Conservation (phyloP, 2,113 vertebrate species). For the Chaetodon trifascialis region DNA sequence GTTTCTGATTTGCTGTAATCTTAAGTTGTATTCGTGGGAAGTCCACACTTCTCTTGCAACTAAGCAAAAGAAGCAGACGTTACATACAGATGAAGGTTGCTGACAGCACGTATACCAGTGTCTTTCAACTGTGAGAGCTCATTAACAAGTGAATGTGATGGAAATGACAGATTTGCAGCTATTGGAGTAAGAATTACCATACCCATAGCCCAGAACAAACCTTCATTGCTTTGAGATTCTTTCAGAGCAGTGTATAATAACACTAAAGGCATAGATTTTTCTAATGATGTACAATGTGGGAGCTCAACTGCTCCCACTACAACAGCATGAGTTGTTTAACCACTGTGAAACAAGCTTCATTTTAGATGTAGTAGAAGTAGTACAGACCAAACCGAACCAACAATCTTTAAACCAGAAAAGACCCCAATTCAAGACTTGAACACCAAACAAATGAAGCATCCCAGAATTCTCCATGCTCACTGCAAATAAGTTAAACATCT, state of each 20-base stretch:
- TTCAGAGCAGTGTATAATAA: background rate
- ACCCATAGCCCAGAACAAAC: background rate
- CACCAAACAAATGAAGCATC: background rate
- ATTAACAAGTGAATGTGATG: constrained; percentile 1
- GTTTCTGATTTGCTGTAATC: constrained; percentile 5
- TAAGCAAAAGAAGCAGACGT: background rate
- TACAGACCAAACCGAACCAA: background rate
- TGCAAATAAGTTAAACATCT: background rate
- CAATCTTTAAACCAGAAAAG: background rate
- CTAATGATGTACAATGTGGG: background rate
- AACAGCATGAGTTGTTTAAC: background rate
- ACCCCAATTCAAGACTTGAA: background rate
- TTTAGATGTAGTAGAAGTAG: background rate
- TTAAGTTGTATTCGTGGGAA: constrained; percentile 11
- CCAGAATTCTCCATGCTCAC: background rate
- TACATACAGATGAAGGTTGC: background rate
- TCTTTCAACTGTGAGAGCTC: background rate
- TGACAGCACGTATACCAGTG: background rate
- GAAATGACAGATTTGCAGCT: background rate
- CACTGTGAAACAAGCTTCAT: background rate
- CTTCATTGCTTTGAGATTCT: constrained; percentile 12
- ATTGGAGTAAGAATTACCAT: constrained; percentile 3
- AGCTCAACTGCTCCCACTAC: background rate
- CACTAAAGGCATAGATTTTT: background rate
- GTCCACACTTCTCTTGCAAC: background rate